Percentiles rank a stretch among this genome's conserved stretches.
These are phyloP conservation scores for Drosophila ambigua DNA, from an alignment of 1,140 invertebrate genomes.

Conservation along the genomic window DNA sequence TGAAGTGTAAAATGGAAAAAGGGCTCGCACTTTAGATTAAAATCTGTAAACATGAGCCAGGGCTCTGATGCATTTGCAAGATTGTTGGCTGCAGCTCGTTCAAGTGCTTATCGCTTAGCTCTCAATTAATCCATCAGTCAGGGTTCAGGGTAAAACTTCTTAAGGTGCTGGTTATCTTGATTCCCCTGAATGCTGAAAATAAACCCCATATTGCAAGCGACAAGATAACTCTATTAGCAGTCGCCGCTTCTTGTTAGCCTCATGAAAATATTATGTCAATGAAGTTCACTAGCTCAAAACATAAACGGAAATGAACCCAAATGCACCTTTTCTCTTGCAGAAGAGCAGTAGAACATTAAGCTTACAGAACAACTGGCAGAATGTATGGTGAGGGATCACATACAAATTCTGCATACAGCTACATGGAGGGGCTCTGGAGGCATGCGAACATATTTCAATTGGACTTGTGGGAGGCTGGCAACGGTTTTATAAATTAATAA, in stretches of 20 bases:
- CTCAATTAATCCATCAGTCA: not conserved
- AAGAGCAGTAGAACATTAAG: not conserved
- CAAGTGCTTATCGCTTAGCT: too few relatives aligned
- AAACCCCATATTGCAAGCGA: not conserved
- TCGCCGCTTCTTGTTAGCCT: too few relatives aligned
- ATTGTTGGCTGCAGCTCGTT: too few relatives aligned
- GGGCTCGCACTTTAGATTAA: constrained; percentile 35
- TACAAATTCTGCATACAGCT: constrained; percentile 16
- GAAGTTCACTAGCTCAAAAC: constrained; percentile 17
- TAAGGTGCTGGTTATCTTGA: constrained; percentile 15
- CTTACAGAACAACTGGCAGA: too few relatives aligned
- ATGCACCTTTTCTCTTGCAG: too few relatives aligned
- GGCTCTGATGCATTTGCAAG: too few relatives aligned
- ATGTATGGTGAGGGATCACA: too few relatives aligned
- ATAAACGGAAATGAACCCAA: constrained; percentile 27
- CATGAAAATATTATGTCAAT: not conserved
- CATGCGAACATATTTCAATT: constrained; percentile 64
- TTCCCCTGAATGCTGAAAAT: not conserved
- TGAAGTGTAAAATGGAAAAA: constrained; percentile 74
- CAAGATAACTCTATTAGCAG: too few relatives aligned
- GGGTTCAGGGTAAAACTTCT: not conserved
- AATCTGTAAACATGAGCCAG: too few relatives aligned
- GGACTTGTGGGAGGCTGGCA: constrained; percentile 43
- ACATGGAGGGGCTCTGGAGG: constrained; percentile 3
- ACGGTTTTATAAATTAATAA: constrained; percentile 79